phyloP scores from a whole-genome alignment of 2,888 invertebrate genomes.

The Alentia gelatinosa region DNA sequence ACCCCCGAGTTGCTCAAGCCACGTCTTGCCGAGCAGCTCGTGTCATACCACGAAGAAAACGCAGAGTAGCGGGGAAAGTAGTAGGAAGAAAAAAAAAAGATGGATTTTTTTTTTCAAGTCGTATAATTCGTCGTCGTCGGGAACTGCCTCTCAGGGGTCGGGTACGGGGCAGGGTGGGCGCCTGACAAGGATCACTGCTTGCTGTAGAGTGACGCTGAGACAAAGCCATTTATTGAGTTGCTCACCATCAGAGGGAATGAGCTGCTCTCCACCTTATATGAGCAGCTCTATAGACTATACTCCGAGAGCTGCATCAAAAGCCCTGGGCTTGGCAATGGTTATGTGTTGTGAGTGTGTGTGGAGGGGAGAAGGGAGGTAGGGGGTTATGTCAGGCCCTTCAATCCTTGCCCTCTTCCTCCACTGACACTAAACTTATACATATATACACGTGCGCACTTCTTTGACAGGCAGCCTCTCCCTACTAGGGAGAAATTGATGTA shows the following conservation, averaged over 20 bases:
- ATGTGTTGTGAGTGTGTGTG: too few relatives aligned
- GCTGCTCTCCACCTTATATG: neutral
- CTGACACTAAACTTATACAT: neutral
- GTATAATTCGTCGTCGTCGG: neutral
- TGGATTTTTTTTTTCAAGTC: neutral
- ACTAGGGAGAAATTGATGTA: neutral
- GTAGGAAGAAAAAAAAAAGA: neutral
- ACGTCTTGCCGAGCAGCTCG: neutral
- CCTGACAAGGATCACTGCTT: neutral
- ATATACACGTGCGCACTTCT: neutral
- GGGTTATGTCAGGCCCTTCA: neutral
- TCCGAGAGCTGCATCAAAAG: neutral
- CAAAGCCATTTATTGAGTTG: neutral
- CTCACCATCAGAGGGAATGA: neutral
- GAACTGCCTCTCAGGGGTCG: neutral
- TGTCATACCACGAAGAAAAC: neutral
- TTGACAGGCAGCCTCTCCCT: neutral
- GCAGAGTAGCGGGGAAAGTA: neutral
- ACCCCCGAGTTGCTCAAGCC: neutral
- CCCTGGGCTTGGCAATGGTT: too few relatives aligned
- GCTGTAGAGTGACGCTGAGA: neutral
- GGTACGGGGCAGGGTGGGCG: neutral
- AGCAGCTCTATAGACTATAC: neutral
- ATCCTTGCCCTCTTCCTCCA: neutral
- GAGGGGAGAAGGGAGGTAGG: neutral